Base-by-base conservation (phyloP, 2,888 invertebrate genomes). In the Acrobasis suavella region DNA sequence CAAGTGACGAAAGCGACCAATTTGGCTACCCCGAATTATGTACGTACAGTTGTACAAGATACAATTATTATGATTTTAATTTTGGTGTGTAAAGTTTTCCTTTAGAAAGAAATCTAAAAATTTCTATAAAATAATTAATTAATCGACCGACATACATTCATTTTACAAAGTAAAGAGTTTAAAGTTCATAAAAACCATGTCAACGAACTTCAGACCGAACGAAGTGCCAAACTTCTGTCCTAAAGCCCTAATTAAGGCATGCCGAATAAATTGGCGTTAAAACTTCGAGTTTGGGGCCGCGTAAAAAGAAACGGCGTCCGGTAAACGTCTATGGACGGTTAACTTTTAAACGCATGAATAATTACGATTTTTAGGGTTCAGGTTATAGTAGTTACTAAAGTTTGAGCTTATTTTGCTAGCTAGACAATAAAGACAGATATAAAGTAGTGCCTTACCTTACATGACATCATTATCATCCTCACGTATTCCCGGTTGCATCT, bases 181-280 rank as follows among this genome's bases (percentile, higher is more conserved):
- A 56, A 42, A 46, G 42, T 12, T 17, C 17, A 14, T 56, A 46
- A 56, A 56, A 22, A 56, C 42, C 15, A 56, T 58, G 62, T 49
- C 62, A 50, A 55, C 17, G 58, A 51, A n/a, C 58, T 42, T n/a
- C 2, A 37, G 50, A 65, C 55, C 58, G 42, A 38, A 60, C 52
- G 22, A 59, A 58, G 22, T 50, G 49, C 12, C 37, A 22, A 63
- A 65, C 60, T 65, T 61, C 37, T 37, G 52, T 62, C 56, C 63
- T 62, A 62, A 65, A 64, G 63, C 63, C 60, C 56, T 65, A 63
- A 65, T 63, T 65, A 62, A 65, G 58, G 38, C 60, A 58, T 62
- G 60, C 54, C 46, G 58, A 51, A 54, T 61, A 61, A 63, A 65
- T 65, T 60, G 65, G 52, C 42, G 50, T 50, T 61, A 61, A 32